Evolutionary conservation across 2,797 vertebrate species (phyloP), one percentile per base, ranked within the genome.

Genomic region (Chaunax sp.): DNA sequence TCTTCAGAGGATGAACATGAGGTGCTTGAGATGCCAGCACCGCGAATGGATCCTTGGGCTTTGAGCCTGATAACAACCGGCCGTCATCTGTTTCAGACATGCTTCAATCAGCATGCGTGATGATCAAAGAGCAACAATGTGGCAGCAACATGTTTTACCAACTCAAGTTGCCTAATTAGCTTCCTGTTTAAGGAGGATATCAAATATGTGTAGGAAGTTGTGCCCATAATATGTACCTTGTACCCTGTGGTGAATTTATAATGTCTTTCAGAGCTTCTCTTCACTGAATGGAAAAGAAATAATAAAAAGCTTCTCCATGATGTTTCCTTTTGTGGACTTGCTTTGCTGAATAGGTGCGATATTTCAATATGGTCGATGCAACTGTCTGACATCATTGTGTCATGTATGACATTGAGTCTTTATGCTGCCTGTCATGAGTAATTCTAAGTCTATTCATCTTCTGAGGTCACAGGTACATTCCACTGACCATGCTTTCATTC

Each of bases 1-100:
- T 89, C 88, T 90, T 87, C 87, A 90, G 87, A 90, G 81, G 87
- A 92, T 83, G 87, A 90, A 90, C 85, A 88, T 82, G 80, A 85
- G 88, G 87, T 91, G 89, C 91, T 92, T 90, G 84, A 91, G 87
- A 87, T 90, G 88, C 83, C 87, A 84, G 78, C 87, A 88, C 83
- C 80, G 87, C 84, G 80, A 87, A 87, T 87, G 84, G 84, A 90
- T 90, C 81, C 81, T 84, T 82, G 89, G 87, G 75, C 88, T 90
- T 78, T 85, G 82, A 90, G 86, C 64, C 63, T 28, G 64, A 83
- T 79, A 80, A 88, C 66, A 64, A 77, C 56, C 69, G 15, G 40
- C 78, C 72, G 44, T 89, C 86, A 88, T 86, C 77, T 84, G 85
- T 88, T 83, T 87, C 83, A 78, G 88, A 87, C 83, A 82, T 74